Conservation (phyloP, 2,888 invertebrate genomes). For the Andrena dorsata region DNA sequence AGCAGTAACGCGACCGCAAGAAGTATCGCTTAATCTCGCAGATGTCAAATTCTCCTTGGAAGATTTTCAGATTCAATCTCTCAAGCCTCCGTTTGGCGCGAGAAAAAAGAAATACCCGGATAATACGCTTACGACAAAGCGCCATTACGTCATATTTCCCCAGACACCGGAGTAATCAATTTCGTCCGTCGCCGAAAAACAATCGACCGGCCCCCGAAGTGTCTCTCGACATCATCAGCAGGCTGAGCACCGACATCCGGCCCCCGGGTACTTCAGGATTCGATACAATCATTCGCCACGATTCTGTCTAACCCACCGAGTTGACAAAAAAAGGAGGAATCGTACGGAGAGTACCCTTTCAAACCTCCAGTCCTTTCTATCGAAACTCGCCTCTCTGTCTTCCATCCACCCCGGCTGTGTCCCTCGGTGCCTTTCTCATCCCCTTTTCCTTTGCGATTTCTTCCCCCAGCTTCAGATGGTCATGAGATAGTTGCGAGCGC, state of each 20-base stretch:
- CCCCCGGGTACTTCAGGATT: conserved; percentile 26
- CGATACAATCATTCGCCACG: conserved; percentile 44
- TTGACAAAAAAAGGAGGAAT: background rate
- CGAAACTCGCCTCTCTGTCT: conserved; percentile 11
- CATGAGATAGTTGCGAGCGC: too few species aligned
- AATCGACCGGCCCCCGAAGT: conserved; percentile 45
- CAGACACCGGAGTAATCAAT: conserved; percentile 61
- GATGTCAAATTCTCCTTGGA: conserved; percentile 57
- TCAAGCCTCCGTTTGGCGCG: conserved; percentile 22
- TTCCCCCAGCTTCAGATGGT: background rate
- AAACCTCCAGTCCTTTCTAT: background rate
- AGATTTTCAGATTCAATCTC: conserved; percentile 61
- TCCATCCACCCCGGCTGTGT: background rate
- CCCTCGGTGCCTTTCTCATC: conserved; percentile 3
- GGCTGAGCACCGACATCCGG: conserved; percentile 16
- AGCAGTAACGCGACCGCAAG: conserved; percentile 27
- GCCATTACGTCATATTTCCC: conserved; percentile 67
- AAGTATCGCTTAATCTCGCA: conserved; percentile 57
- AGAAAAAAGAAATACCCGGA: conserved; percentile 13
- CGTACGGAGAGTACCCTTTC: conserved; percentile 5
- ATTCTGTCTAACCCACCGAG: conserved; percentile 33
- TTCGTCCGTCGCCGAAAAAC: conserved; percentile 54
- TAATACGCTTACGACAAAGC: conserved; percentile 62
- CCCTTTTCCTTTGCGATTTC: conserved; percentile 1
- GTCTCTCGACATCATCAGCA: conserved; percentile 36